These are phyloP conservation scores for Odontothrips loti DNA, from an alignment of 2,888 invertebrate species.

Conservation along the genomic window DNA sequence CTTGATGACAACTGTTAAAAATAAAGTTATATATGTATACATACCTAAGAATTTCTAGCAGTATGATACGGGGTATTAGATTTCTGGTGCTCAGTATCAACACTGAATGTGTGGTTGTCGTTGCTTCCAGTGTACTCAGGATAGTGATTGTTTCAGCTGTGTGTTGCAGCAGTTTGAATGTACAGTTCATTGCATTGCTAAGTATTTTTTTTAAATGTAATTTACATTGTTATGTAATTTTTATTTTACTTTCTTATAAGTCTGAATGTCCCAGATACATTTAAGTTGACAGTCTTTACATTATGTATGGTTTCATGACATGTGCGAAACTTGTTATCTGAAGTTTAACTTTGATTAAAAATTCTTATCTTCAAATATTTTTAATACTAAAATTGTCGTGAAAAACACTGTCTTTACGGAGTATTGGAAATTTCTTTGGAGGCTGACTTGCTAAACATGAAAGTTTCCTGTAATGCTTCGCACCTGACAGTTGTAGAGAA, in stretches of 20 bases:
- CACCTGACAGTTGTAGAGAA: not conserved
- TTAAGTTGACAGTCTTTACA: not conserved
- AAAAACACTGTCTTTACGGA: not conserved
- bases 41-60: not conserved
- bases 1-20: conserved; percentile 14
- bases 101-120: not conserved
- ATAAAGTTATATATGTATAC: not conserved
- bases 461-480: not conserved
- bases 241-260: conserved; percentile 20
- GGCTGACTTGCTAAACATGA: not conserved
- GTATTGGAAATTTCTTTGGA: not conserved
- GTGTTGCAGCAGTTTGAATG: not conserved
- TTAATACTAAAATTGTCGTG: conserved; percentile 18
- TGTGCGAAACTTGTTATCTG: conserved; percentile 8
- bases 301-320: conserved; percentile 2
- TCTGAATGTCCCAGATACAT: conserved; percentile 6
- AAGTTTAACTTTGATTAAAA: not conserved
- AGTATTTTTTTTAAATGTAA: conserved; percentile 17
- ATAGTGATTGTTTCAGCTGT: conserved; percentile 19
- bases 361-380: not conserved
- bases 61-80: not conserved
- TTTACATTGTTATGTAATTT: conserved; percentile 22
- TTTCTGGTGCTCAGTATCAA: not conserved
- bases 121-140: conserved; percentile 20
- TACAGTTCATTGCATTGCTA: conserved; percentile 23